These are phyloP conservation scores for Aegithalos caudatus DNA, from an alignment of 2,113 vertebrate species.

Conservation along the genomic window DNA sequence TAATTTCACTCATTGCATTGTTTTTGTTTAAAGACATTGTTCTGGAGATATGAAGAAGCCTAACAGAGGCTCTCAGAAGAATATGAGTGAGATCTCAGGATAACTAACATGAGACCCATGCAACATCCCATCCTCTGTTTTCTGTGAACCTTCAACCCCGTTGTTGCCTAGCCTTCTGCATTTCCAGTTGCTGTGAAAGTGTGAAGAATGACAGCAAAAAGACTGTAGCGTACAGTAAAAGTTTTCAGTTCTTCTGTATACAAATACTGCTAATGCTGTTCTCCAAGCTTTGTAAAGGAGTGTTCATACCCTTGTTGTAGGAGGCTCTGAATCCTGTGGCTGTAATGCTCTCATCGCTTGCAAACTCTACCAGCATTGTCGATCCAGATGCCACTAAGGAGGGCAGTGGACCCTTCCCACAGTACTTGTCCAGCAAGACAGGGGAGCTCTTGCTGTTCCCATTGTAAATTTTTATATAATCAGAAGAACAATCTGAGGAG, in stretches of 20 bases:
- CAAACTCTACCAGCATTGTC: conserved; percentile 56
- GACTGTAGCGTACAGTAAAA: neutral
- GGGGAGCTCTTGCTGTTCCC: conserved; percentile 58
- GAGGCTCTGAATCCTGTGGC: conserved; percentile 62
- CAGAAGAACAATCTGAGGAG: conserved; percentile 49
- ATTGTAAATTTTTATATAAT: conserved; percentile 62
- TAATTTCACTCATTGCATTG: neutral
- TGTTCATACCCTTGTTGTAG: conserved; percentile 55
- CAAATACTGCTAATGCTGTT: neutral
- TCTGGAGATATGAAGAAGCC: neutral
- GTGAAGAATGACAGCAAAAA: neutral
- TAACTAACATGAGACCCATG: neutral
- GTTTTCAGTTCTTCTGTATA: neutral
- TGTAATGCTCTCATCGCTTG: conserved; percentile 25
- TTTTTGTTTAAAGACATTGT: neutral
- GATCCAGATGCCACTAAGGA: conserved; percentile 44
- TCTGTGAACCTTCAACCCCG: neutral
- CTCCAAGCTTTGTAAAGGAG: neutral
- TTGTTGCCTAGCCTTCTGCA: neutral
- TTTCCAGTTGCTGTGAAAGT: neutral
- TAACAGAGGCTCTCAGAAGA: neutral
- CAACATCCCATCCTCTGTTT: neutral
- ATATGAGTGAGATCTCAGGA: neutral
- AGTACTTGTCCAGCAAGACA: conserved; percentile 57
- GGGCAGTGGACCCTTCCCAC: conserved; percentile 35